Percentiles rank a stretch among this genome's conserved stretches.
Conservation (phyloP, 92 coral and sea anemone genomes). For the Isaurus tuberculatus region DNA sequence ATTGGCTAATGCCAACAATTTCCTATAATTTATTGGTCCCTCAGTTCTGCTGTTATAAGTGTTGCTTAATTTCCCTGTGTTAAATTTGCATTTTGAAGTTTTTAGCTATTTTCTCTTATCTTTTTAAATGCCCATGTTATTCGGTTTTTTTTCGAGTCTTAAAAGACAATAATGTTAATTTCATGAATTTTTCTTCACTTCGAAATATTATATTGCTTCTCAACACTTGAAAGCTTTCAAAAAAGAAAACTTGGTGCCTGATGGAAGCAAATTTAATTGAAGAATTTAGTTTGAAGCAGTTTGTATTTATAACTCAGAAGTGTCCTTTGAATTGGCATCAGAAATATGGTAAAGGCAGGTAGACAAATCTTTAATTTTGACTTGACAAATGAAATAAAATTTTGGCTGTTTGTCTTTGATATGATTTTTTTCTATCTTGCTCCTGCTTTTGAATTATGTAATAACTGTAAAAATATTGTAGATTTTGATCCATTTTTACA, state of each 20-base stretch:
- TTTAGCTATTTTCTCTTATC: slow-evolving; percentile 42
- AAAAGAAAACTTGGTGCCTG: slow-evolving; percentile 18
- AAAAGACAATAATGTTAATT: neutral
- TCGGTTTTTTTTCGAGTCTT: slow-evolving; percentile 31
- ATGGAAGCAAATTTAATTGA: slow-evolving; percentile 64
- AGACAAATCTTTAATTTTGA: slow-evolving; percentile 18
- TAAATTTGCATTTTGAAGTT: slow-evolving; percentile 81
- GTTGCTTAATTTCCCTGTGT: slow-evolving; percentile 58
- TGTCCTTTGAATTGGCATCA: slow-evolving; percentile 45
- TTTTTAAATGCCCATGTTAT: slow-evolving; percentile 78
- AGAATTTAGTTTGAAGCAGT: slow-evolving; percentile 52
- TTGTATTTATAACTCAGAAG: slow-evolving; percentile 61
- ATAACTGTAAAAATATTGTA: too few relatives aligned
- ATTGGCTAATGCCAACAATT: slow-evolving; percentile 65
- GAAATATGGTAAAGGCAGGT: slow-evolving; percentile 91
- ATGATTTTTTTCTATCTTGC: too few relatives aligned
- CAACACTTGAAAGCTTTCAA: neutral
- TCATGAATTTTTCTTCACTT: neutral
- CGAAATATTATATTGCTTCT: neutral
- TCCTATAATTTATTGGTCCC: slow-evolving; percentile 71
- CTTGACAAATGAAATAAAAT: neutral
- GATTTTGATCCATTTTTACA: too few relatives aligned
- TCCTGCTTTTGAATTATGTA: too few relatives aligned
- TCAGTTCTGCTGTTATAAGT: slow-evolving; percentile 58
- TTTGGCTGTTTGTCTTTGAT: too few relatives aligned